Evolutionary conservation across 2,113 vertebrate genomes (phyloP).

Genomic region (Ciconia maguari): DNA sequence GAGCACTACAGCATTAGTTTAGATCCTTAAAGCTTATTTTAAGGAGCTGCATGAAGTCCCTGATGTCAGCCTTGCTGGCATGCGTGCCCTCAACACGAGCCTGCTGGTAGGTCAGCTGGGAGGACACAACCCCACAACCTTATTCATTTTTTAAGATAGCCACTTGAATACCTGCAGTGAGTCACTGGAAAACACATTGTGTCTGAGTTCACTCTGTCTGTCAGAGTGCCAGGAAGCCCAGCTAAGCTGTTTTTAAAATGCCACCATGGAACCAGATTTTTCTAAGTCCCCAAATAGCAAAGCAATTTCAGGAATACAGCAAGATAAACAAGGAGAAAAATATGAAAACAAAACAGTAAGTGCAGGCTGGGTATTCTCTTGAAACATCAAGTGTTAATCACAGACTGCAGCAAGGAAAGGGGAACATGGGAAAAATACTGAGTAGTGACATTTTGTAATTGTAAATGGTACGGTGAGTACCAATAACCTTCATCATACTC

Average conservation of each 20-base stretch:
- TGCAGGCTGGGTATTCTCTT: slow-evolving; percentile 13
- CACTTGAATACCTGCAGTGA: neutral
- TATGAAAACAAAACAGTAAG: slow-evolving; percentile 21
- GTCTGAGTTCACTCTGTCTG: neutral
- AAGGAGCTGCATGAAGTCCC: neutral
- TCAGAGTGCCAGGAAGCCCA: neutral
- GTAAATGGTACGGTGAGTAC: neutral
- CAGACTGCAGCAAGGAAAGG: neutral
- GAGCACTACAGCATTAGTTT: neutral
- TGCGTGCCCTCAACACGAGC: rapidly evolving
- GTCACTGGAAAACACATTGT: neutral
- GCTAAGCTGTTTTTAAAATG: slow-evolving; percentile 33
- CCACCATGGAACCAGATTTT: neutral
- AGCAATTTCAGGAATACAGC: slow-evolving; percentile 43
- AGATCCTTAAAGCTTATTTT: neutral
- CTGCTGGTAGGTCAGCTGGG: neutral
- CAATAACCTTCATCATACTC: neutral
- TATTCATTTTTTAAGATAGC: neutral
- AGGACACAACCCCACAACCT: neutral
- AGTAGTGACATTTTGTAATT: slow-evolving; percentile 36
- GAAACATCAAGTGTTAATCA: slow-evolving; percentile 49
- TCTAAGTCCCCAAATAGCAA: slow-evolving; percentile 42
- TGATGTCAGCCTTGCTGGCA: neutral
- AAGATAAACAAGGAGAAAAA: slow-evolving; percentile 41
- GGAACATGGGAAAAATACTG: slow-evolving; percentile 1